phyloP scores from a whole-genome alignment of 35 echinoderm and acorn worm genomes.

The Nesometra sesokonis region DNA sequence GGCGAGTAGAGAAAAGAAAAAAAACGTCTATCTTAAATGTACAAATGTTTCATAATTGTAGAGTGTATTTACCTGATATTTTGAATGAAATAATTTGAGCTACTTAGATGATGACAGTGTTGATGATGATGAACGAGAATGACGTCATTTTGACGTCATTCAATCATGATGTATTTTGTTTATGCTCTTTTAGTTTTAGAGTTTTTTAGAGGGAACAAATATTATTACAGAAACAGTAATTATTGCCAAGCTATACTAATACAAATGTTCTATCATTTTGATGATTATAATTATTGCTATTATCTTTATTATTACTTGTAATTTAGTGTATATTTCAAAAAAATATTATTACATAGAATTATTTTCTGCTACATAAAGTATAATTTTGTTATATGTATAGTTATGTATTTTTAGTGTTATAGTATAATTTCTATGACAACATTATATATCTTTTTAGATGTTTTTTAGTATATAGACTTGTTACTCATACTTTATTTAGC shows the following conservation, averaged over 20 bases:
- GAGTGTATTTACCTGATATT: neutral
- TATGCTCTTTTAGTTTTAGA: neutral
- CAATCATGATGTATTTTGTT: neutral
- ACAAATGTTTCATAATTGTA: neutral
- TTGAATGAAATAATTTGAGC: neutral
- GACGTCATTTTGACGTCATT: neutral
- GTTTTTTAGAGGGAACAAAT: neutral
- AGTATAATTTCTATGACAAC: neutral
- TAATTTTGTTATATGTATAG: neutral
- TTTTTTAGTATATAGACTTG: neutral
- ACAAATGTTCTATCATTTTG: neutral
- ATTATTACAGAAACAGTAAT: neutral
- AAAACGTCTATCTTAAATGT: neutral
- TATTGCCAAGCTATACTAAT: neutral
- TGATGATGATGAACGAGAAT: neutral
- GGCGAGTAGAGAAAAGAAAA: neutral
- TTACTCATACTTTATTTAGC: neutral
- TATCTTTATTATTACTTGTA: neutral
- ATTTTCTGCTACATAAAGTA: neutral
- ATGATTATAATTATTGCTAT: neutral
- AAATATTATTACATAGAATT: neutral
- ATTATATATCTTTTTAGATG: neutral
- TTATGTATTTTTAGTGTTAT: neutral
- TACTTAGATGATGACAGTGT: neutral
- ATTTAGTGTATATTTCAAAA: neutral